Evolutionary conservation across 2,113 vertebrate genomes (phyloP).

Genomic region (Pitta sordida): DNA sequence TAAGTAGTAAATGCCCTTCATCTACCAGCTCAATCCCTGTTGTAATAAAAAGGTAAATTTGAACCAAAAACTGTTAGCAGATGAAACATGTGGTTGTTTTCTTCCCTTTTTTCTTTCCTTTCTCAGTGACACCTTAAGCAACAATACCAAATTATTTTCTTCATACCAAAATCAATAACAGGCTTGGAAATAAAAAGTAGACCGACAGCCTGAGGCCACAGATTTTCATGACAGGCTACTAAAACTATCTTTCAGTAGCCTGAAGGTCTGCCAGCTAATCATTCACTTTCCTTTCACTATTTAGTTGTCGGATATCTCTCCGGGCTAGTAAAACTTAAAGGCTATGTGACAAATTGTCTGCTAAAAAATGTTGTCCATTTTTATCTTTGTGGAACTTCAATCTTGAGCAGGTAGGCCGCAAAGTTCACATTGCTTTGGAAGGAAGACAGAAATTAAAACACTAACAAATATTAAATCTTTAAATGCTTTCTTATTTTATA

Average conservation of each 20-base stretch:
- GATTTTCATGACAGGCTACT: constrained; percentile 76
- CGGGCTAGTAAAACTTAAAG: constrained; percentile 60
- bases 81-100: neutral
- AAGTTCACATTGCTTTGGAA: neutral
- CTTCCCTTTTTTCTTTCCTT: neutral
- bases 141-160: constrained; percentile 77
- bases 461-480: neutral
- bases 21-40: neutral
- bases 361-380: constrained; percentile 33
- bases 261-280: constrained; percentile 62
- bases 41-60: constrained; percentile 60
- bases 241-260: constrained; percentile 68
- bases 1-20: constrained; percentile 65
- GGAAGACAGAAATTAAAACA: neutral
- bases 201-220: constrained; percentile 69
- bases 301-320: constrained; percentile 65
- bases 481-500: neutral
- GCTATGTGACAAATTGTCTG: constrained; percentile 64
- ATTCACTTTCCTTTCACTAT: constrained; percentile 66
- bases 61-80: constrained; percentile 42
- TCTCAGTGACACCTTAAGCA: constrained; percentile 71
- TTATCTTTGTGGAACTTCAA: constrained; percentile 18
- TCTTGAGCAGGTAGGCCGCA: neutral
- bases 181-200: constrained; percentile 73
- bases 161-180: constrained; percentile 78